A percentile compares a stretch with the other conserved stretches of the same genome.
These are phyloP conservation scores for Cuniculus paca DNA, from an alignment of 2,797 vertebrate species.

Conservation along the genomic window DNA sequence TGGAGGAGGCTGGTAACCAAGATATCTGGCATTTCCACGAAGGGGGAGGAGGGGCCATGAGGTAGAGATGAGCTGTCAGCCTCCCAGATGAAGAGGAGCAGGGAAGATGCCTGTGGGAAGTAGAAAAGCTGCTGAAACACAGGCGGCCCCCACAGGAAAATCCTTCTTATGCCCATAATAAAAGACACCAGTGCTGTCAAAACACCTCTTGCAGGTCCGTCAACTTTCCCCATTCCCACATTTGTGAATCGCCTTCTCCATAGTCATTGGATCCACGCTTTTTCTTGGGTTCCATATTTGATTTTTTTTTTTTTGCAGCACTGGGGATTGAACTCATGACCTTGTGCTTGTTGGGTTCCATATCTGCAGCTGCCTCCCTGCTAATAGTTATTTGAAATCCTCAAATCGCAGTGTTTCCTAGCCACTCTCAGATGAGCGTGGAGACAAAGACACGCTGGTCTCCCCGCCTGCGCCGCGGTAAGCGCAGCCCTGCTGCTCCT, in stretches of 20 bases:
- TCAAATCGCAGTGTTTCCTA: accelerated
- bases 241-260: neutral
- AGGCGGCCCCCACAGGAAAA: neutral
- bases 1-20: neutral
- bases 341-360: neutral
- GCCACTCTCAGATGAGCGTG: neutral
- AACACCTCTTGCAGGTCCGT: neutral
- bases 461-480: neutral
- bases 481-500: neutral
- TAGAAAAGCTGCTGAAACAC: neutral
- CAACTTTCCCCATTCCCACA: neutral
- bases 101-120: neutral
- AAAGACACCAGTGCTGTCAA: neutral
- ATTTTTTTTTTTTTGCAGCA: too few species aligned
- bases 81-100: neutral
- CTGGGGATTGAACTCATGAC: too few species aligned
- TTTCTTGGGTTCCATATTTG: neutral
- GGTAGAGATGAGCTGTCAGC: neutral
- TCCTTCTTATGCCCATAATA: neutral
- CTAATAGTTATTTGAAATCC: neutral
- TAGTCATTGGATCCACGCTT: neutral
- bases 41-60: neutral
- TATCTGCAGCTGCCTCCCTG: neutral
- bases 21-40: neutral
- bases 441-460: neutral